phyloP scores from a whole-genome alignment of 2,888 invertebrate genomes.

The Arrhopalites spinosus region DNA sequence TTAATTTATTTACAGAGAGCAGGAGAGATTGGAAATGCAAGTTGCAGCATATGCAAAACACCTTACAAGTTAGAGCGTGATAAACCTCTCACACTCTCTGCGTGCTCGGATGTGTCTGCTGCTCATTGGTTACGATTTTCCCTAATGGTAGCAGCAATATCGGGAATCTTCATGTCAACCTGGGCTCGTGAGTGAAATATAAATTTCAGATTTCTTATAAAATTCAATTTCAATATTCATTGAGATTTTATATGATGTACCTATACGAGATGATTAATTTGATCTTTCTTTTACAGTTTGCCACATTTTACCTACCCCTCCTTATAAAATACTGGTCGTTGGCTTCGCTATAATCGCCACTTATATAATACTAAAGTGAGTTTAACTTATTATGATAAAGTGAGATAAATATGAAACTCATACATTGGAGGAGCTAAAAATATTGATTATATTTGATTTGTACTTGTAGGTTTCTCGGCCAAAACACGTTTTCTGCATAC shows the following conservation, averaged over 20 bases:
- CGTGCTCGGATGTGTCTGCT: slow-evolving; percentile 56
- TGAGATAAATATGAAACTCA: no score
- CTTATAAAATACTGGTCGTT: slow-evolving; percentile 71
- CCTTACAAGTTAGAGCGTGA: slow-evolving; percentile 79
- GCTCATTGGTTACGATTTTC: slow-evolving; percentile 82
- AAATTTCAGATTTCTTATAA: neutral
- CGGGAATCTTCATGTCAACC: slow-evolving; percentile 60
- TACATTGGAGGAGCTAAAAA: no score
- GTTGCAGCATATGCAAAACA: slow-evolving; percentile 84
- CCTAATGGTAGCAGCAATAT: slow-evolving; percentile 77
- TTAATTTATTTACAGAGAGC: slow-evolving; percentile 65
- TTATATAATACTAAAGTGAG: slow-evolving; percentile 81
- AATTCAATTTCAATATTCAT: neutral
- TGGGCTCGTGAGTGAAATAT: slow-evolving; percentile 52
- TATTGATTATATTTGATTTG: slow-evolving; percentile 15
- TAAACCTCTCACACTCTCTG: slow-evolving; percentile 58
- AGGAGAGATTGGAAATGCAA: slow-evolving; percentile 67
- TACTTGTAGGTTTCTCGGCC: slow-evolving; percentile 73
- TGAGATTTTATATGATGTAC: neutral
- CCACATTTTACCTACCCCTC: slow-evolving; percentile 58
- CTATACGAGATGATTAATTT: no score
- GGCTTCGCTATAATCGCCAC: slow-evolving; percentile 80
- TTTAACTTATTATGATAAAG: no score
- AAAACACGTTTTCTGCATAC: slow-evolving; percentile 87
- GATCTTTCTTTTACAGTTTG: slow-evolving; percentile 46